Evolutionary conservation across 2,797 vertebrate species (phyloP).

Genomic region (Apodemus agrarius): DNA sequence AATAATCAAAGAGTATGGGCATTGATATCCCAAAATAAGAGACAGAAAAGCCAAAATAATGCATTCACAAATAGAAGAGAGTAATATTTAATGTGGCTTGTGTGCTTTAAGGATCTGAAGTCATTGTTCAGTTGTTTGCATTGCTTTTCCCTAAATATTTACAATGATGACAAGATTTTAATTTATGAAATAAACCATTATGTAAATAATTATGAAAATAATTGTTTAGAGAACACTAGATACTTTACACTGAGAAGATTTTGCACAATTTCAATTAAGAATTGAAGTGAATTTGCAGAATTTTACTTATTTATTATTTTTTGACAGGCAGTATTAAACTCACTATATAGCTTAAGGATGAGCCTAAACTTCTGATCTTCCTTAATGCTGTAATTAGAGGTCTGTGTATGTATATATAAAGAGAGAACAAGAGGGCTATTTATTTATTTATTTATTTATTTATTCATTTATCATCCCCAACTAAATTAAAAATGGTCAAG

Average conservation of each 20-base stretch:
- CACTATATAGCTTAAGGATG: not conserved
- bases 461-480: not conserved
- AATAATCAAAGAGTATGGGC: not conserved
- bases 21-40: not conserved
- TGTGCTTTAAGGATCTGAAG: not conserved
- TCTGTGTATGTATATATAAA: not conserved
- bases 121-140: not conserved
- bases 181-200: not conserved
- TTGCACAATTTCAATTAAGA: not conserved
- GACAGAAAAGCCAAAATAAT: not conserved
- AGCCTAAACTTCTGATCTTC: not conserved
- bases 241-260: not conserved
- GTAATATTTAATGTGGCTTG: not conserved
- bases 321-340: not conserved
- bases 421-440: not conserved
- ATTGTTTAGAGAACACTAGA: not conserved
- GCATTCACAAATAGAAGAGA: not conserved
- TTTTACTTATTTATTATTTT: not conserved
- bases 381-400: not conserved
- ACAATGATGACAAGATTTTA: not conserved
- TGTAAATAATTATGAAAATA: not conserved
- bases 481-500: not conserved
- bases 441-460: too few relatives aligned
- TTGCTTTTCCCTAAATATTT: not conserved
- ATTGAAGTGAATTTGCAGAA: not conserved